Evolutionary conservation across 2,797 vertebrate genomes (phyloP).

Genomic region (Poeciliopsis presidionis): DNA sequence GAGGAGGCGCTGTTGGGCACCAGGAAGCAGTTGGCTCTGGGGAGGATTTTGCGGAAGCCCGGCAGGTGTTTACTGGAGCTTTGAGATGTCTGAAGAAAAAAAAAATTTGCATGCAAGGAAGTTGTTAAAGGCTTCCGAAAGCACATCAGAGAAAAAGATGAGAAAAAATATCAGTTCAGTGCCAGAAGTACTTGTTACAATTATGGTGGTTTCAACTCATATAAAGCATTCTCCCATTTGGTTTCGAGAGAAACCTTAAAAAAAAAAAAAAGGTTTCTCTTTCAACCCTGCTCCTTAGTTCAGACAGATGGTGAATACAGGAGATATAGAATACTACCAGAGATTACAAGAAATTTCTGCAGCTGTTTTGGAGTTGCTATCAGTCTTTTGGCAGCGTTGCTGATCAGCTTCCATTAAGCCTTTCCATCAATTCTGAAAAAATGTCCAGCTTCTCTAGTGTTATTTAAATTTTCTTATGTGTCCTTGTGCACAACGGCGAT

Average conservation of each 20-base stretch:
- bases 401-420: background rate
- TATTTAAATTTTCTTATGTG: background rate
- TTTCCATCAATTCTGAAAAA: background rate
- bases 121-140: background rate
- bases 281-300: background rate
- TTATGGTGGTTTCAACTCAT: background rate
- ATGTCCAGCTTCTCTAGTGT: background rate
- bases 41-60: slow-evolving; percentile 97
- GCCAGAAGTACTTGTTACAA: background rate
- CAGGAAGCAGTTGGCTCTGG: slow-evolving; percentile 90
- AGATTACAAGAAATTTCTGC: background rate
- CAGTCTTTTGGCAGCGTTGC: background rate
- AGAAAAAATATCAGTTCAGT: background rate
- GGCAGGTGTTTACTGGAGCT: slow-evolving; percentile 85
- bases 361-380: background rate
- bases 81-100: slow-evolving; percentile 55
- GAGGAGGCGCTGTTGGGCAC: slow-evolving; percentile 85
- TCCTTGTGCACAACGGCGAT: too few relatives aligned
- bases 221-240: background rate
- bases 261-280: background rate
- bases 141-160: background rate
- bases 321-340: background rate
- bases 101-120: background rate
- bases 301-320: background rate
- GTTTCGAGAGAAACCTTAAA: background rate